Evolutionary conservation across 2,888 invertebrate genomes (phyloP).

Genomic region (Tinea pellionella): DNA sequence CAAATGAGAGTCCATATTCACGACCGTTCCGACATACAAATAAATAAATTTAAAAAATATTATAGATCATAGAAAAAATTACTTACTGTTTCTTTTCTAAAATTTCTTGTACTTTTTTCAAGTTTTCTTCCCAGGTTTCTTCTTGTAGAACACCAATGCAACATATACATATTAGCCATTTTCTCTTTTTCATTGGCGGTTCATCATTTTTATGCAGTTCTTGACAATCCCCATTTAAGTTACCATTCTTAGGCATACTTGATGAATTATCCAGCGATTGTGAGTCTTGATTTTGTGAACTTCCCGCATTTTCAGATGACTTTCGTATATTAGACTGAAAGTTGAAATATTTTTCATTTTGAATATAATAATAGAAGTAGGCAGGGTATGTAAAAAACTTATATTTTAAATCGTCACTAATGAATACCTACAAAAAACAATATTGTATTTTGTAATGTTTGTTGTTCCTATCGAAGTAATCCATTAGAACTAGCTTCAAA

Average conservation of each 20-base stretch:
- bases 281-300: not conserved
- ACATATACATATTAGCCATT: constrained; percentile 70
- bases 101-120: constrained; percentile 60
- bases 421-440: no score
- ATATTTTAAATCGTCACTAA: no score
- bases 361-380: not conserved
- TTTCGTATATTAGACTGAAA: not conserved
- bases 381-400: no score
- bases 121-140: constrained; percentile 62
- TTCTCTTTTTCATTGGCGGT: constrained; percentile 49
- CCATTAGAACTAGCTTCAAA: no score
- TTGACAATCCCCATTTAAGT: constrained; percentile 49
- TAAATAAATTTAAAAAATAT: no score
- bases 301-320: not conserved
- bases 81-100: constrained; percentile 56
- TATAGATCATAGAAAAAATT: not conserved
- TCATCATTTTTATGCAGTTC: constrained; percentile 26
- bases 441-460: no score
- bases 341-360: not conserved
- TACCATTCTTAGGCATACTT: constrained; percentile 15
- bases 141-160: constrained; percentile 81
- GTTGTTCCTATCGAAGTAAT: no score
- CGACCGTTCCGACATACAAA: no score
- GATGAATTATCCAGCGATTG: not conserved
- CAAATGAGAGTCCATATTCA: no score